A percentile compares a stretch with the other conserved stretches of the same genome.
phyloP scores from a whole-genome alignment of 1,140 invertebrate genomes.

The Campodea augens region DNA sequence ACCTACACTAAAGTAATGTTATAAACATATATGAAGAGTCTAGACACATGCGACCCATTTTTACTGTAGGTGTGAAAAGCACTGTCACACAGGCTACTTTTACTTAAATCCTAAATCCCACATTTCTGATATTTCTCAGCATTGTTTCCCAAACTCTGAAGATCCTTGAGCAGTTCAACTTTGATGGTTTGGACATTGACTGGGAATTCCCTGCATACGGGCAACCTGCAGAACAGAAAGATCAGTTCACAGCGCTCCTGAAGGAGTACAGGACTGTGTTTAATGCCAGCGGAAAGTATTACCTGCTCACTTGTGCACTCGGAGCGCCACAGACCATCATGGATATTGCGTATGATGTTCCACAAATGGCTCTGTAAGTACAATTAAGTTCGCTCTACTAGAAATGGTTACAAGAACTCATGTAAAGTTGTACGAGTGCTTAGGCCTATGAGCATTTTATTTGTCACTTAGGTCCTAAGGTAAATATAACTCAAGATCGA shows the following conservation, averaged over 20 bases:
- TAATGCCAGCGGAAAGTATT: slow-evolving; percentile 30
- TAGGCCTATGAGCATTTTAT: neutral
- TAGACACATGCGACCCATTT: too few relatives aligned
- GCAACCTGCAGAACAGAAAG: slow-evolving; percentile 33
- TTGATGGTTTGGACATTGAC: slow-evolving; percentile 69
- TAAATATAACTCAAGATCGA: neutral
- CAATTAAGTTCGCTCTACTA: too few relatives aligned
- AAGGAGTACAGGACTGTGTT: slow-evolving; percentile 45
- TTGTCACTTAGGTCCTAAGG: neutral
- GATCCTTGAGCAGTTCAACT: slow-evolving; percentile 34
- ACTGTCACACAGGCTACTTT: too few relatives aligned
- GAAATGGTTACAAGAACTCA: too few relatives aligned
- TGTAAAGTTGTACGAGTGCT: too few relatives aligned
- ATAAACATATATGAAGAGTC: too few relatives aligned
- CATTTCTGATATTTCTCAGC: slow-evolving; percentile 19
- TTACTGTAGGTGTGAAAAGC: too few relatives aligned
- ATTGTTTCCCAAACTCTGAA: slow-evolving; percentile 46
- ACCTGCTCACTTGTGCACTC: slow-evolving; percentile 51
- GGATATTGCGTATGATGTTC: slow-evolving; percentile 51
- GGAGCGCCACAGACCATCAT: slow-evolving; percentile 51
- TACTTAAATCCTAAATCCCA: too few relatives aligned
- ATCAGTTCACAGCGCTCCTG: slow-evolving; percentile 48
- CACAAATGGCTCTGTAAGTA: slow-evolving; percentile 46
- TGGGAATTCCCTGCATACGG: slow-evolving; percentile 65
- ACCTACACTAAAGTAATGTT: too few relatives aligned